A percentile compares a stretch with the other conserved stretches of the same genome.
Conservation (phyloP, 2,888 invertebrate genomes). For the Amblyjoppa fuscipennis region DNA sequence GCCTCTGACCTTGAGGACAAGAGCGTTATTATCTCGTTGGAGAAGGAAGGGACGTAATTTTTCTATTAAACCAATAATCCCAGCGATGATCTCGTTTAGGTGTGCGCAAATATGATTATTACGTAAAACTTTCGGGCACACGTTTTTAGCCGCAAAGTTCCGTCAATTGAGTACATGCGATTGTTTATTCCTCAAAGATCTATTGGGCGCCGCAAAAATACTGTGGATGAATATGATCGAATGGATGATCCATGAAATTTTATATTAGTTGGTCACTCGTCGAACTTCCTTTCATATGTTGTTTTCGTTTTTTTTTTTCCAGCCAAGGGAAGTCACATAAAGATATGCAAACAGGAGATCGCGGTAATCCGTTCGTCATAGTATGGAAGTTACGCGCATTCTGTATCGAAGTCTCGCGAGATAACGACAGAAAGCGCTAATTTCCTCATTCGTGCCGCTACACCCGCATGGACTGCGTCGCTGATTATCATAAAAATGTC, state of each 20-base stretch:
- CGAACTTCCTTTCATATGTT: neutral
- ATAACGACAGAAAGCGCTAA: neutral
- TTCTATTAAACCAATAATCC: slow-evolving; percentile 61
- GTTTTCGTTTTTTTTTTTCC: neutral
- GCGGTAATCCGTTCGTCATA: no score
- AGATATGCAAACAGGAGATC: neutral
- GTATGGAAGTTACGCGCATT: neutral
- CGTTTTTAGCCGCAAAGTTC: neutral
- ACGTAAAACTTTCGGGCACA: neutral
- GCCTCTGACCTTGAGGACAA: slow-evolving; percentile 37
- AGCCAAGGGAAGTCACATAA: neutral
- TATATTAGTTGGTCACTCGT: neutral
- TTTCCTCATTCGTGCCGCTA: slow-evolving; percentile 23
- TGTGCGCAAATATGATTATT: slow-evolving; percentile 44
- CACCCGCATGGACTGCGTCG: no score
- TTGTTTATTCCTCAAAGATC: neutral
- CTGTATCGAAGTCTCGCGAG: neutral
- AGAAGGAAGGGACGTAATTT: slow-evolving; percentile 50
- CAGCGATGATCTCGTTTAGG: slow-evolving; percentile 52
- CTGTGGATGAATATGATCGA: neutral
- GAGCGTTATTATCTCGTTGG: slow-evolving; percentile 8
- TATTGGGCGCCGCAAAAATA: neutral
- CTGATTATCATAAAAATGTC: neutral
- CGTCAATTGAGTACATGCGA: neutral
- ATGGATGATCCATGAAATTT: neutral